Evolutionary conservation across 1,140 invertebrate genomes (phyloP).

Genomic region (Chlorops oryzae): DNA sequence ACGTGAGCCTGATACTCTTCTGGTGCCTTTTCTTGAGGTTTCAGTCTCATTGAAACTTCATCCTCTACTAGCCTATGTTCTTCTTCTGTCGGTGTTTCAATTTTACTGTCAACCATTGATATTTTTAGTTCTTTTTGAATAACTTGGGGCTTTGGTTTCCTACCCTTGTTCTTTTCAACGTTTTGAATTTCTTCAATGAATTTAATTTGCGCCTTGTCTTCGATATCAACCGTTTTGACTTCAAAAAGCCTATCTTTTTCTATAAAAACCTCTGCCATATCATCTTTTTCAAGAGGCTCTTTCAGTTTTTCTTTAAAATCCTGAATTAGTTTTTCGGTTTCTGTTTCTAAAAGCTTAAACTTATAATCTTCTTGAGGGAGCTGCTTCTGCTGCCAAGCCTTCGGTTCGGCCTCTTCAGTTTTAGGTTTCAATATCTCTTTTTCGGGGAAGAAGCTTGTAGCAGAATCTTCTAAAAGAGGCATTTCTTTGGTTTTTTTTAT

Average conservation of each 20-base stretch:
- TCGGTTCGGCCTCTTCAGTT: constrained; percentile 18
- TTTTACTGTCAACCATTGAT: constrained; percentile 2
- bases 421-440: constrained; percentile 21
- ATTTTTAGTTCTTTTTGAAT: constrained; percentile 7
- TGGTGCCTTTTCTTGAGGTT: constrained; percentile 20
- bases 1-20: constrained; percentile 29
- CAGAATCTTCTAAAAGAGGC: constrained; percentile 20
- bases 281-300: constrained; percentile 28
- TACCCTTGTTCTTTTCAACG: constrained; percentile 10
- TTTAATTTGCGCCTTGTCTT: constrained; percentile 22
- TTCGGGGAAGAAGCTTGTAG: too few species aligned
- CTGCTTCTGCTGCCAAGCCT: too few species aligned
- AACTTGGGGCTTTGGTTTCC: constrained; percentile 5
- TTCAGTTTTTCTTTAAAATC: constrained; percentile 24
- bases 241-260: constrained; percentile 30
- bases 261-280: constrained; percentile 20
- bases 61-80: constrained; percentile 28
- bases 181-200: constrained; percentile 20
- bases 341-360: constrained; percentile 30
- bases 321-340: constrained; percentile 22
- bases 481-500: constrained; percentile 21
- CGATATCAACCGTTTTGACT: constrained; percentile 30
- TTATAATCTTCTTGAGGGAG: too few species aligned
- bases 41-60: constrained; percentile 31
- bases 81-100: constrained; percentile 15